Base-by-base conservation (phyloP, 2,797 vertebrate genomes). In the Crenichthys baileyi region DNA sequence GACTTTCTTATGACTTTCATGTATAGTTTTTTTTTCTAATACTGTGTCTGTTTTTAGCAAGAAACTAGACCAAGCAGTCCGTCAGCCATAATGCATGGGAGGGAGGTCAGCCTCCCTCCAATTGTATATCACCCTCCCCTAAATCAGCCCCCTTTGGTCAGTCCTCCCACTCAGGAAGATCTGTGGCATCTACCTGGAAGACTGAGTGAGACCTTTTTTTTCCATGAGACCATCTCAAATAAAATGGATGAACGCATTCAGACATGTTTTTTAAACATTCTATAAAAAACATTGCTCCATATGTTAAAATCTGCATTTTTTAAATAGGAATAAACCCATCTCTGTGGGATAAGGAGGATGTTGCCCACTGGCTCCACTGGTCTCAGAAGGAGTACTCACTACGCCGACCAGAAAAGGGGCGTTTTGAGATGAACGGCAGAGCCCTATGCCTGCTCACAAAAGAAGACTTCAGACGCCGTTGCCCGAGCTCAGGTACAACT, bases 361-460 rank as follows among this genome's bases (percentile, higher is more conserved):
- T 98, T 44, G 91, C 91, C 61, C 95, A 97, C 87, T 98, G 97
- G 97, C 93, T 99, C 0, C 94, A 95, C 36, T 98, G 97, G 98
- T 97, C 98, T 31, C 97, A 98, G 92, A 88, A 83, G 55, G 97
- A 99, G 82, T 98, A 96, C 87, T 96, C 96, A 0, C 96, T 98
- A 68, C 91, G 87, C 11, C 88, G 87, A n/a, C 88, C 93, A 0
- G 93, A 96, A 0, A 92, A 92, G 46, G 94, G 91, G 3, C 93
- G 73, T 74, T 98, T 99, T n/a, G 94, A 97, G 86, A 97, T 98
- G 97, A 98, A 98, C 0, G 97, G 98, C 68, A 96, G 96, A 79
- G 97, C 97, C 2, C 86, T 98, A 58, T 98, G 97, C 78, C 95
- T 97, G 79, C 96, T 99, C 90, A 98, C 97, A 78, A 99, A 99